phyloP scores from a whole-genome alignment of 2,888 invertebrate genomes.

The Pseudococcus jackbeardsleyi region DNA sequence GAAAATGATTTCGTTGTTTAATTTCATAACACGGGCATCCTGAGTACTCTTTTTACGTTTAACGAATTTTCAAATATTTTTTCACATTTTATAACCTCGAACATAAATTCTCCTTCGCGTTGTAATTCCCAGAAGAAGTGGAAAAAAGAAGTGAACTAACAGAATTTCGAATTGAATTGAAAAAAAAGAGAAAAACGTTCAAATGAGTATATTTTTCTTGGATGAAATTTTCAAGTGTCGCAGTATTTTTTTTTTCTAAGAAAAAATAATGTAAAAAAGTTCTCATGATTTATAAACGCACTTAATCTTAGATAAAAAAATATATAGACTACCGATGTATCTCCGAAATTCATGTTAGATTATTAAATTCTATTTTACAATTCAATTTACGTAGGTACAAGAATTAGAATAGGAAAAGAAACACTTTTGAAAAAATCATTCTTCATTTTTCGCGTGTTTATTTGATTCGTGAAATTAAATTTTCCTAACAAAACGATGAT shows the following conservation, averaged over 20 bases:
- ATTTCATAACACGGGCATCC: neutral
- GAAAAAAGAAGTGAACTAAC: neutral
- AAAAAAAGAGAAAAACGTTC: neutral
- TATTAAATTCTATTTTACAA: neutral
- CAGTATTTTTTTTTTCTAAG: neutral
- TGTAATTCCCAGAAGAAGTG: neutral
- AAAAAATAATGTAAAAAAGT: constrained; percentile 9
- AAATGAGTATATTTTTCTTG: neutral
- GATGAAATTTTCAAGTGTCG: neutral
- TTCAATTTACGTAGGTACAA: neutral
- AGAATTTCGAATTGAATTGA: constrained; percentile 11
- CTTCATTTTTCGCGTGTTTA: constrained; percentile 4
- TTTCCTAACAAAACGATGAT: neutral
- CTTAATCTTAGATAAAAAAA: neutral
- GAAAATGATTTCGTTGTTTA: neutral
- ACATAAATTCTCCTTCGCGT: constrained; percentile 1
- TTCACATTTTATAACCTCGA: constrained; percentile 1
- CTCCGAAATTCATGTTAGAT: neutral
- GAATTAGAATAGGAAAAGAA: neutral
- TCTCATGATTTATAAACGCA: neutral
- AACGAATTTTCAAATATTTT: neutral
- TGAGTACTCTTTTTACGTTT: neutral
- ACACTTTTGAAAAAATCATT: constrained; percentile 2
- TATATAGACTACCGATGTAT: neutral
- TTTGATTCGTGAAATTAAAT: constrained; percentile 5